A percentile compares a stretch with the other conserved stretches of the same genome.
Evolutionary conservation across 2,888 invertebrate species (phyloP).

Genomic region (Drosophila macrospina): DNA sequence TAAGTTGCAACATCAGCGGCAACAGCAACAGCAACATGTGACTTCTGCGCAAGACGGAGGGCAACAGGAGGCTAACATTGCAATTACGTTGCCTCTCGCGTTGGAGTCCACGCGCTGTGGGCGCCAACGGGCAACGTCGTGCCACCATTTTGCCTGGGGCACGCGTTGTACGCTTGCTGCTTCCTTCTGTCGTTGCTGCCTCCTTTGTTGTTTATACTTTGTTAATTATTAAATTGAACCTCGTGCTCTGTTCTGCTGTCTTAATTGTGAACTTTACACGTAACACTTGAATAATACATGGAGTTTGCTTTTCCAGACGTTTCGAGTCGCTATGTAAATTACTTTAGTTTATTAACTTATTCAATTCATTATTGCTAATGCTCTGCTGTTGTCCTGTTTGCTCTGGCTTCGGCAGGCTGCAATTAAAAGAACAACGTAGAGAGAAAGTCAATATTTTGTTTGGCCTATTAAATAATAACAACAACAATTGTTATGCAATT

Average conservation of each 20-base stretch:
- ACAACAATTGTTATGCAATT: neutral
- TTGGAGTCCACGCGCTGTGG: conserved; percentile 44
- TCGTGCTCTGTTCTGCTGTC: conserved; percentile 14
- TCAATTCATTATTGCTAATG: conserved; percentile 56
- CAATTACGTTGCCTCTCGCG: conserved; percentile 38
- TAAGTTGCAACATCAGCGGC: conserved; percentile 15
- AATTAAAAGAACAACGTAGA: conserved; percentile 30
- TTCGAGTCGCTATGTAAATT: conserved; percentile 3
- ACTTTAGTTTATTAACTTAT: conserved; percentile 17
- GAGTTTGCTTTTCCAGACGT: conserved; percentile 25
- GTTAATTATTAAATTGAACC: conserved; percentile 42
- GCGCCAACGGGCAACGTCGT: conserved; percentile 76
- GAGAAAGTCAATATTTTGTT: conserved; percentile 1
- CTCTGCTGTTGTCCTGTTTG: conserved; percentile 2
- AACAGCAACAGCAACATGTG: conserved; percentile 39
- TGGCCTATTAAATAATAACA: neutral
- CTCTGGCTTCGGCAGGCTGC: conserved; percentile 34
- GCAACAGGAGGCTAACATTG: conserved; percentile 14
- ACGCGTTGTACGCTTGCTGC: conserved; percentile 59
- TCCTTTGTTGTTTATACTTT: neutral
- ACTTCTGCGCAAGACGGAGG: conserved; percentile 28
- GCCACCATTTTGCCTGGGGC: conserved; percentile 79
- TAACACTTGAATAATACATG: conserved; percentile 58
- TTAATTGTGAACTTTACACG: conserved; percentile 60
- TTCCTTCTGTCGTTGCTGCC: conserved; percentile 3